Percentiles rank a stretch among this genome's conserved stretches.
phyloP scores from a whole-genome alignment of 2,113 vertebrate species.

The Picathartes gymnocephalus region DNA sequence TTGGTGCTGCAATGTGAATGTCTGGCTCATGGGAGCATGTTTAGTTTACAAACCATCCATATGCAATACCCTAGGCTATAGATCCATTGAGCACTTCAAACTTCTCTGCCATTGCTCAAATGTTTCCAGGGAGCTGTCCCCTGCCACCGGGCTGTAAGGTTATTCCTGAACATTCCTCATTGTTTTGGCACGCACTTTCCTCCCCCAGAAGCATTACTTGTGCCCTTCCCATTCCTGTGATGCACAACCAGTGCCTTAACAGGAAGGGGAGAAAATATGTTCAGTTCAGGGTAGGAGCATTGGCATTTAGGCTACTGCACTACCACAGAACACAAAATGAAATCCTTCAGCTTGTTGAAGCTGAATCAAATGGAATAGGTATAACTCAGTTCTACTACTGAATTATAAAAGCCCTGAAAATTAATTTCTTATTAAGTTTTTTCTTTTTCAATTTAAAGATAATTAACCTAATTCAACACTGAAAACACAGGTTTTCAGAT shows the following conservation, averaged over 20 bases:
- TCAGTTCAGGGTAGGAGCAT: not conserved
- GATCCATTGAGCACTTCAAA: not conserved
- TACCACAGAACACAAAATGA: not conserved
- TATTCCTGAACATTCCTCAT: slow-evolving; percentile 41
- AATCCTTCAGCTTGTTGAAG: not conserved
- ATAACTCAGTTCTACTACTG: not conserved
- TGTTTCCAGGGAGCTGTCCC: not conserved
- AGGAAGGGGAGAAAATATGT: not conserved
- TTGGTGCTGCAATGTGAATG: not conserved
- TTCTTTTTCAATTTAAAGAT: not conserved
- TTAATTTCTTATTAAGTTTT: not conserved
- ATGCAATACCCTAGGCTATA: not conserved
- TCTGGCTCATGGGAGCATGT: not conserved
- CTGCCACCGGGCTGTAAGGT: not conserved
- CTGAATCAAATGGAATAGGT: not conserved
- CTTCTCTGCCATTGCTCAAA: not conserved
- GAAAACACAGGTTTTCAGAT: not conserved
- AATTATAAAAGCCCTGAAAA: not conserved
- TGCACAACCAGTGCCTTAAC: not conserved
- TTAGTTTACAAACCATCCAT: slow-evolving; percentile 5
- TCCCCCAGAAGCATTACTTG: not conserved
- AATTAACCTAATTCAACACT: not conserved
- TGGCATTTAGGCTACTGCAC: not conserved
- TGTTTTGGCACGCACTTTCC: not conserved
- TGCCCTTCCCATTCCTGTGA: not conserved